A percentile compares a stretch with the other conserved stretches of the same genome.
Evolutionary conservation across 2,888 invertebrate species (phyloP).

Genomic region (Scelioninae gen. 1): DNA sequence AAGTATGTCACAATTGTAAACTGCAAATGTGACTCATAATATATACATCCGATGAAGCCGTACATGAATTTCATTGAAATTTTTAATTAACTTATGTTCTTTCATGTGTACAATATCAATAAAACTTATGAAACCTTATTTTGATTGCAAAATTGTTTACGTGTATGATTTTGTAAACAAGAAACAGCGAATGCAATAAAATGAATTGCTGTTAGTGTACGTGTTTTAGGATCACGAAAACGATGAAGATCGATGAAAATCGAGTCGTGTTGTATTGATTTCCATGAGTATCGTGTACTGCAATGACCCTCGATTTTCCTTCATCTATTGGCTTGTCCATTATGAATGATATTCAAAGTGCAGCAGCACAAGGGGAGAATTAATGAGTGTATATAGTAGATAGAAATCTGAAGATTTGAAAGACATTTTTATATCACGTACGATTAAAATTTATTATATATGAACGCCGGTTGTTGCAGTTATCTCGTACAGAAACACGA

Average conservation of each 20-base stretch:
- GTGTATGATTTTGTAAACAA: too few relatives aligned
- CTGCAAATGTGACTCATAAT: too few relatives aligned
- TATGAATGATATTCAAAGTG: slow-evolving; percentile 33
- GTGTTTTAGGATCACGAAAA: neutral
- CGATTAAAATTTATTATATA: slow-evolving; percentile 31
- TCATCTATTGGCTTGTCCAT: slow-evolving; percentile 22
- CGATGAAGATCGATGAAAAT: neutral
- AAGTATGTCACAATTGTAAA: too few relatives aligned
- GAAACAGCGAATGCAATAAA: too few relatives aligned
- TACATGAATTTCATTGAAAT: slow-evolving; percentile 1
- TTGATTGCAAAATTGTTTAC: neutral
- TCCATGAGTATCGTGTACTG: slow-evolving; percentile 7
- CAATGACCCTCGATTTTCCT: slow-evolving; percentile 32
- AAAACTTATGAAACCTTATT: neutral
- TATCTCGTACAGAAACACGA: slow-evolving; percentile 6
- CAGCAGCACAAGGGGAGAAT: slow-evolving; percentile 20
- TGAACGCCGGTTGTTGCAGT: slow-evolving; percentile 5
- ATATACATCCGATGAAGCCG: neutral
- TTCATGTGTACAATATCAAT: neutral
- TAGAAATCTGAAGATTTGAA: slow-evolving; percentile 24
- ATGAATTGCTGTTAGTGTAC: neutral
- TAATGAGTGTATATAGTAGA: slow-evolving; percentile 22
- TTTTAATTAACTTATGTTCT: slow-evolving; percentile 1
- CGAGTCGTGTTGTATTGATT: slow-evolving; percentile 20
- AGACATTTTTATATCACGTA: slow-evolving; percentile 6